These are phyloP conservation scores for Scaptodrosophila latifasciaeformis DNA, from an alignment of 2,888 invertebrate genomes.

Conservation along the genomic window DNA sequence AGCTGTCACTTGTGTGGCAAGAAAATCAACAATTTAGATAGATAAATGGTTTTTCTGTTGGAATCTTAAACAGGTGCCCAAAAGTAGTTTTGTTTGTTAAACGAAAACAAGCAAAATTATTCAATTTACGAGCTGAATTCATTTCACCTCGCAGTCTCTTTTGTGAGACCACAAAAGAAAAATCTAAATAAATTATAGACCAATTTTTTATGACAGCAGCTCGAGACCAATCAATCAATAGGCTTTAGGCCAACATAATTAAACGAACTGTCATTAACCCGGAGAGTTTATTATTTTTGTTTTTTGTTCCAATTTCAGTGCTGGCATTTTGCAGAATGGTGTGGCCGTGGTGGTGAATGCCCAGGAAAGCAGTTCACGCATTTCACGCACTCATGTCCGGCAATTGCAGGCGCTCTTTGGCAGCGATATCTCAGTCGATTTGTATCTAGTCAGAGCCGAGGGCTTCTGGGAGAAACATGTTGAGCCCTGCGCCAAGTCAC, in stretches of 20 bases:
- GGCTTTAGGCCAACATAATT: neutral
- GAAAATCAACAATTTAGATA: too few species aligned
- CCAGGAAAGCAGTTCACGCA: slow-evolving; percentile 80
- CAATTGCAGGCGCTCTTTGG: slow-evolving; percentile 77
- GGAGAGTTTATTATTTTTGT: too few species aligned
- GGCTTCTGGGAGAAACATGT: slow-evolving; percentile 87
- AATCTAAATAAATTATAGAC: slow-evolving; percentile 38
- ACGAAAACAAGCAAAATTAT: slow-evolving; percentile 29
- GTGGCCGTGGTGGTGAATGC: slow-evolving; percentile 81
- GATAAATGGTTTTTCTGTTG: too few species aligned
- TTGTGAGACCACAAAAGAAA: slow-evolving; percentile 12
- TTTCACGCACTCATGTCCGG: slow-evolving; percentile 79
- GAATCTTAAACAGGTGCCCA: too few species aligned
- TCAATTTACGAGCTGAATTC: slow-evolving; percentile 27
- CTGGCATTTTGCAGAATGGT: slow-evolving; percentile 74
- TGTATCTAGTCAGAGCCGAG: slow-evolving; percentile 83
- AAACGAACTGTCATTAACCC: too few species aligned
- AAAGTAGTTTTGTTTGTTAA: too few species aligned
- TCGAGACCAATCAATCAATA: slow-evolving; percentile 1
- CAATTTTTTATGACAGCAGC: slow-evolving; percentile 7
- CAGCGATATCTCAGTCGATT: slow-evolving; percentile 75
- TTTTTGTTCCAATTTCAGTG: slow-evolving; percentile 42
- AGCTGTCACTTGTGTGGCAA: too few species aligned
- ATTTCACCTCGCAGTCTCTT: too few species aligned
- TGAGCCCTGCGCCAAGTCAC: slow-evolving; percentile 81